Evolutionary conservation across 2,888 invertebrate species (phyloP), one percentile per base, ranked within the genome.

Genomic region (Dynastes maya): DNA sequence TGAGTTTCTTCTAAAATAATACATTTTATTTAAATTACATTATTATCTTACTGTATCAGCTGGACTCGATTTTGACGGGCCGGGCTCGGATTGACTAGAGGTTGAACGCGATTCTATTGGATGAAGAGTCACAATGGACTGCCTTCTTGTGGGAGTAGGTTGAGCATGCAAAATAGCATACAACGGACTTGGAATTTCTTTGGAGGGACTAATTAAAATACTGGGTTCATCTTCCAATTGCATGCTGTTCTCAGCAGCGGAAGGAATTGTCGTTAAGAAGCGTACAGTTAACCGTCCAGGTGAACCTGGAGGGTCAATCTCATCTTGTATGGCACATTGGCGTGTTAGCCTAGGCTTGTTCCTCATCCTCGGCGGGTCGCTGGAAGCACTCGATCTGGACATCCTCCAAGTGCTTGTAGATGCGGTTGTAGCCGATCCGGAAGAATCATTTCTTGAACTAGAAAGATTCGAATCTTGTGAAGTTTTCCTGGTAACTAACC

Each of bases 381-480:
- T 91, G 40, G 93, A 91, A 78, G 94, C 94, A 86, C 95, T 96
- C 65, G 96, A 96, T 74, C 97, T 91, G 9, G 97, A 96, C 85
- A 96, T 93, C 80, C 97, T 91, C 94, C 97, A 97, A 77, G 97
- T 96, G 84, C 96, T 95, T 22, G 97, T 97, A 85, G 95, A 96
- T 37, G 96, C 96, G 1, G 96, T 96, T 22, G 96, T 96, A 32
- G 93, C 94, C 5, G 97, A 96, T 1, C 96, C 96, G 0, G 96
- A 96, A 13, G 97, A 97, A 88, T 97, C 97, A 89, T 97, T 97
- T 74, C 97, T 91, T 29, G 97, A 97, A 84, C 95, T 96, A 67
- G 96, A 96, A 82, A 97, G 89, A 89, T 96, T 97, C 4, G 97
- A 97, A 87, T 97, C 97, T 88, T 97, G 97, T 11, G 96, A 96